phyloP scores from a whole-genome alignment of 2,797 vertebrate species.

The Argya squamiceps region DNA sequence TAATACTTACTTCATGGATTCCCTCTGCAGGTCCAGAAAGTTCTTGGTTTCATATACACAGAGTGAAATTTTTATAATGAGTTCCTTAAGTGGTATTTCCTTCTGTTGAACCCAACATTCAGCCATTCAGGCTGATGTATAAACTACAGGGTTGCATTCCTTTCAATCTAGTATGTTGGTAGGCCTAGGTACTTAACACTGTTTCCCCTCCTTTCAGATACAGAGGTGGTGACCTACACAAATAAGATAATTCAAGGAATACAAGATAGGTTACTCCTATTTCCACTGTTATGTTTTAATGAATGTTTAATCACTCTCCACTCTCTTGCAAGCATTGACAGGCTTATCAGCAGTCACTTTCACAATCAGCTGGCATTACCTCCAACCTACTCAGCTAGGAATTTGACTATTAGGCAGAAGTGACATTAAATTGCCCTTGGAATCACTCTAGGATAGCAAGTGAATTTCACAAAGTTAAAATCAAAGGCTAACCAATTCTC shows the following conservation, averaged over 20 bases:
- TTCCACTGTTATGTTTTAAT: not conserved
- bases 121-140: not conserved
- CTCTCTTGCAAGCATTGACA: not conserved
- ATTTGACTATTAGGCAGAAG: not conserved
- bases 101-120: not conserved
- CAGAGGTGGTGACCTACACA: not conserved
- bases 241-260: not conserved
- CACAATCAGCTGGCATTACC: not conserved
- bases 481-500: not conserved
- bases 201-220: not conserved
- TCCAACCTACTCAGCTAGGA: not conserved
- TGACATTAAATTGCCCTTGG: not conserved
- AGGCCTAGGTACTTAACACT: not conserved
- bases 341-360: not conserved
- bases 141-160: fast-evolving
- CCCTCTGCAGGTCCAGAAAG: not conserved
- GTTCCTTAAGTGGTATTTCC: not conserved
- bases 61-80: not conserved
- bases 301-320: not conserved
- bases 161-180: not conserved
- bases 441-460: not conserved
- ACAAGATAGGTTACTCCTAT: not conserved
- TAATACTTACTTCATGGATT: not conserved
- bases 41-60: not conserved
- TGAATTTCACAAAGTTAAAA: not conserved